Conservation (phyloP, 2,113 vertebrate genomes). For the Argyrosomus japonicus region DNA sequence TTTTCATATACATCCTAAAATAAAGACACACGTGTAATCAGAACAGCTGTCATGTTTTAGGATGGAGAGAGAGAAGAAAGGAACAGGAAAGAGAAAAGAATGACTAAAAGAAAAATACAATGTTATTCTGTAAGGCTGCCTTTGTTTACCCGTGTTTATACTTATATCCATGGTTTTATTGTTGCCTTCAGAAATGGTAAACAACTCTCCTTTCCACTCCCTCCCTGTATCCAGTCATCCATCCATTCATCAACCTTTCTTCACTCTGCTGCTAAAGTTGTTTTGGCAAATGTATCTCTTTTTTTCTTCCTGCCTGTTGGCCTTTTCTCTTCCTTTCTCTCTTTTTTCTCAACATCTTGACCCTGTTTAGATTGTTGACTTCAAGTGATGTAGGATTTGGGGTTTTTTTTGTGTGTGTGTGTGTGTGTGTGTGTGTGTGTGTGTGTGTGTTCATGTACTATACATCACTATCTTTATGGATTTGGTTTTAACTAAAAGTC, state of each 20-base stretch:
- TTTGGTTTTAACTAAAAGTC: background rate
- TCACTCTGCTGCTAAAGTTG: constrained; percentile 25
- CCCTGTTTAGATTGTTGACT: background rate
- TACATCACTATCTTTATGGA: background rate
- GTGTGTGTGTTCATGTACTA: background rate
- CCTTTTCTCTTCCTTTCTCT: background rate
- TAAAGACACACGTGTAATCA: constrained; percentile 6
- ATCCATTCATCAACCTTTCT: constrained; percentile 52
- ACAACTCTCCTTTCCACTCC: constrained; percentile 23
- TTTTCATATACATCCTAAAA: background rate
- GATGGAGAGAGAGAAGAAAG: constrained; percentile 12
- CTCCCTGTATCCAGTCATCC: constrained; percentile 19
- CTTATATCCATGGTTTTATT: constrained; percentile 56
- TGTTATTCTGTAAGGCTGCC: constrained; percentile 30
- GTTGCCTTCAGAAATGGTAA: constrained; percentile 43
- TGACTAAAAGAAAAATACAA: constrained; percentile 3
- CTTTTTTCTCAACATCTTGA: background rate
- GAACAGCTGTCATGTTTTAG: constrained; percentile 16
- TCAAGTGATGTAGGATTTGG: background rate
- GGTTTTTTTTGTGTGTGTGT: background rate
- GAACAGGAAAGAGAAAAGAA: background rate
- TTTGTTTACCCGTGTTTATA: constrained; percentile 44
- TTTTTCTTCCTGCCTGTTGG: constrained; percentile 11
- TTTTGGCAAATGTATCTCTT: background rate
- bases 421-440: background rate